Conservation (phyloP, 2,797 vertebrate genomes). For the Danio choprae region DNA sequence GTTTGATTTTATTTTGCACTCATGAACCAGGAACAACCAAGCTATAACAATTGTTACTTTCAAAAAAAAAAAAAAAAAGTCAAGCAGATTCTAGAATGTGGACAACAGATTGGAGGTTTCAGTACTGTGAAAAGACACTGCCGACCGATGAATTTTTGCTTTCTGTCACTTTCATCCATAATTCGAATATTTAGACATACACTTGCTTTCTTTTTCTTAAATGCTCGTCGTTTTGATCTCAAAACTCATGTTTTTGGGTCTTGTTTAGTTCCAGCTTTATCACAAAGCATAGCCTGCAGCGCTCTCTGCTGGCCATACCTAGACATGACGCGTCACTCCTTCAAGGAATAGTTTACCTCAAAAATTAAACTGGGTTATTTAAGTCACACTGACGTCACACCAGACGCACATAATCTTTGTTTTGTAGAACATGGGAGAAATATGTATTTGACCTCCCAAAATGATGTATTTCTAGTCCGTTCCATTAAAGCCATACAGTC, state of each 20-base stretch:
- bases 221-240: slow-evolving; percentile 4
- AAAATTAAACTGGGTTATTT: background rate
- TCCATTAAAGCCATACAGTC: too few relatives aligned
- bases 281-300: slow-evolving; percentile 10
- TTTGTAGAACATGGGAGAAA: background rate
- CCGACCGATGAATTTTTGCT: slow-evolving; percentile 10
- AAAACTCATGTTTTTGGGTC: slow-evolving; percentile 18
- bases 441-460: background rate
- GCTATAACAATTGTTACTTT: slow-evolving; percentile 39
- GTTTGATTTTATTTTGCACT: slow-evolving; percentile 76
- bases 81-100: slow-evolving; percentile 26
- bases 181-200: slow-evolving; percentile 7
- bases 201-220: background rate
- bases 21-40: slow-evolving; percentile 68
- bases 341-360: background rate
- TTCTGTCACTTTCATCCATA: slow-evolving; percentile 11
- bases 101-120: slow-evolving; percentile 15
- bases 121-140: slow-evolving; percentile 45
- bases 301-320: slow-evolving; percentile 39
- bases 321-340: background rate
- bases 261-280: background rate
- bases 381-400: background rate
- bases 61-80: slow-evolving; percentile 6
- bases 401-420: background rate
- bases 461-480: background rate